Percentiles rank a stretch among this genome's conserved stretches.
Conservation (phyloP, 2,113 vertebrate genomes). For the Ctenodactylus gundi region DNA sequence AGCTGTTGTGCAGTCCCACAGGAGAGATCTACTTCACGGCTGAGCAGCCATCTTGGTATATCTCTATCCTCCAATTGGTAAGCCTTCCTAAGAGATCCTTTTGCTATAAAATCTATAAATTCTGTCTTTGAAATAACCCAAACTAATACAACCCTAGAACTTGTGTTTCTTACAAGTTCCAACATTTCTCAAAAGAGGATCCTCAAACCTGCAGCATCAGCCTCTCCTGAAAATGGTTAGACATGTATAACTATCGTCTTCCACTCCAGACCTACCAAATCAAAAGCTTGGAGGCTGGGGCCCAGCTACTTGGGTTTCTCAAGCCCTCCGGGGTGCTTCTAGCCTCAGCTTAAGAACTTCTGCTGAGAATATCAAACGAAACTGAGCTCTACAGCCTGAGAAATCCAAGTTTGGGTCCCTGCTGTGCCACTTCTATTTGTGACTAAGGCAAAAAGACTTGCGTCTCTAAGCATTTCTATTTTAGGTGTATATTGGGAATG, state of each 20-base stretch:
- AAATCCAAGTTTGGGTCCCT: not conserved
- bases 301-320: not conserved
- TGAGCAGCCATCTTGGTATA: too few relatives aligned
- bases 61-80: too few relatives aligned
- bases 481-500: not conserved
- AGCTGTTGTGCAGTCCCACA: too few relatives aligned
- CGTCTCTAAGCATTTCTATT: not conserved
- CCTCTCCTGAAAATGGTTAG: not conserved
- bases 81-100: too few relatives aligned
- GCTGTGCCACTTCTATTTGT: not conserved
- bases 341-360: not conserved
- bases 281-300: not conserved
- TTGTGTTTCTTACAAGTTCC: not conserved
- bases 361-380: not conserved
- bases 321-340: not conserved
- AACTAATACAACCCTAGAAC: too few relatives aligned
- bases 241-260: not conserved
- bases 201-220: not conserved
- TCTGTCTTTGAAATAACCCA: too few relatives aligned
- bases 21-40: too few relatives aligned
- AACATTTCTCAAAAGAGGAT: not conserved
- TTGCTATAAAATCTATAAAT: too few relatives aligned
- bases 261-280: not conserved
- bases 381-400: not conserved
- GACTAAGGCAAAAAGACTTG: not conserved